These are phyloP conservation scores for Micoletzkya japonica DNA, from an alignment of 2,888 invertebrate species.

Conservation along the genomic window DNA sequence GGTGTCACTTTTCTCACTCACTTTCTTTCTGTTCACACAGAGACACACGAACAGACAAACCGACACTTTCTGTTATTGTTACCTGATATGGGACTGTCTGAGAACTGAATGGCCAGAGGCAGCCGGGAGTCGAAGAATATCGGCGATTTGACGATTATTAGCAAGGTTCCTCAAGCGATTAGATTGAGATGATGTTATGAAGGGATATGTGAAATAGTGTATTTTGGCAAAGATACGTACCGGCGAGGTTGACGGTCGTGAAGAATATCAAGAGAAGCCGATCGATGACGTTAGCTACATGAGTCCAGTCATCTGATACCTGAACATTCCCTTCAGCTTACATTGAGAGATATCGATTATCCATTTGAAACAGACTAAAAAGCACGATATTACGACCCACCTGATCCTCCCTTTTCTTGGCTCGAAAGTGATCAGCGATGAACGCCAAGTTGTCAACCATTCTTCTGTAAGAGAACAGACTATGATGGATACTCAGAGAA, in stretches of 20 bases:
- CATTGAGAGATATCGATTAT: neutral
- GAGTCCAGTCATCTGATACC: constrained; percentile 63
- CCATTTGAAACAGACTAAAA: neutral
- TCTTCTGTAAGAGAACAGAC: constrained; percentile 38
- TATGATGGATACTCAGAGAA: no score
- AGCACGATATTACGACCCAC: constrained; percentile 29
- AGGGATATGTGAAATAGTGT: neutral
- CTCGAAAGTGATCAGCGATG: constrained; percentile 61
- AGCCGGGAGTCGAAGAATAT: constrained; percentile 48
- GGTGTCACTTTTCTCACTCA: no score
- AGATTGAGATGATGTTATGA: neutral
- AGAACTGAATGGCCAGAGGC: constrained; percentile 43
- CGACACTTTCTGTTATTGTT: no score
- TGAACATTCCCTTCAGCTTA: constrained; percentile 28
- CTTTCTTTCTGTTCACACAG: no score
- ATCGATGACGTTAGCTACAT: constrained; percentile 62
- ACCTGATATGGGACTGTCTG: constrained; percentile 20
- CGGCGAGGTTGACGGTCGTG: constrained; percentile 46
- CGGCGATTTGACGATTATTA: constrained; percentile 57
- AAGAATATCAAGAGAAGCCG: constrained; percentile 59
- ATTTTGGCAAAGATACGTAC: neutral
- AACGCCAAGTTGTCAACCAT: constrained; percentile 63
- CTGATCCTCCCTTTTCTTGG: constrained; percentile 59
- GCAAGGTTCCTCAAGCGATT: constrained; percentile 42
- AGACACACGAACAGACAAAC: no score